Conservation (phyloP, 2,797 vertebrate genomes). For the Fistularia tabacaria region DNA sequence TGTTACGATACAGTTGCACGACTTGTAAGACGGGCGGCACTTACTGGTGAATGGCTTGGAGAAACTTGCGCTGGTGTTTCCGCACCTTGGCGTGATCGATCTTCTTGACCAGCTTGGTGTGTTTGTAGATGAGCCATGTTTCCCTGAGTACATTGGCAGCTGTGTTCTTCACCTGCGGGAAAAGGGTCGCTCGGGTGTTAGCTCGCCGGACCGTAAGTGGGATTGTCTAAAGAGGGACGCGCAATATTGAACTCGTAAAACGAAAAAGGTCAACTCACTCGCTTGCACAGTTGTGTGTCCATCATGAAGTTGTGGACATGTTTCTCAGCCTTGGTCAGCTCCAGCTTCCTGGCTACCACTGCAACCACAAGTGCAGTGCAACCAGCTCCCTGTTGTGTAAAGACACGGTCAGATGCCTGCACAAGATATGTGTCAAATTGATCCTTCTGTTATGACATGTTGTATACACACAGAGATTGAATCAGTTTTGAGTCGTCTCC, state of each 20-base stretch:
- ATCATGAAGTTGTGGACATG: slow-evolving; percentile 95
- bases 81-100: slow-evolving; percentile 93
- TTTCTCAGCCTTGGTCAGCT: slow-evolving; percentile 91
- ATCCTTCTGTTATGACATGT: not conserved
- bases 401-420: slow-evolving; percentile 4
- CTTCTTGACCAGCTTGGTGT: slow-evolving; percentile 94
- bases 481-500: no score
- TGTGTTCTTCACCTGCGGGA: slow-evolving; percentile 86
- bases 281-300: slow-evolving; percentile 90
- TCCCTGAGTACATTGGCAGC: slow-evolving; percentile 98
- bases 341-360: slow-evolving; percentile 87
- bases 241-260: not conserved
- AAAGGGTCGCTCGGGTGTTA: slow-evolving; percentile 1
- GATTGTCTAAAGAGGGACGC: not conserved
- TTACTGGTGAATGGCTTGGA: slow-evolving; percentile 99
- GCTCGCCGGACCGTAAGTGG: no score
- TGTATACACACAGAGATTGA: no score
- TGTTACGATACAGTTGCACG: slow-evolving; percentile 2
- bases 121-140: slow-evolving; percentile 96
- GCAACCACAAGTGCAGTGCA: slow-evolving; percentile 86
- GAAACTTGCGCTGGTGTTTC: slow-evolving; percentile 99
- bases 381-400: slow-evolving; percentile 77
- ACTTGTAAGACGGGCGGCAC: slow-evolving; percentile 47
- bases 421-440: not conserved
- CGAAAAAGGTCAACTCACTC: slow-evolving; percentile 71